Conservation (phyloP, 2,797 vertebrate genomes). For the Xenops minutus region DNA sequence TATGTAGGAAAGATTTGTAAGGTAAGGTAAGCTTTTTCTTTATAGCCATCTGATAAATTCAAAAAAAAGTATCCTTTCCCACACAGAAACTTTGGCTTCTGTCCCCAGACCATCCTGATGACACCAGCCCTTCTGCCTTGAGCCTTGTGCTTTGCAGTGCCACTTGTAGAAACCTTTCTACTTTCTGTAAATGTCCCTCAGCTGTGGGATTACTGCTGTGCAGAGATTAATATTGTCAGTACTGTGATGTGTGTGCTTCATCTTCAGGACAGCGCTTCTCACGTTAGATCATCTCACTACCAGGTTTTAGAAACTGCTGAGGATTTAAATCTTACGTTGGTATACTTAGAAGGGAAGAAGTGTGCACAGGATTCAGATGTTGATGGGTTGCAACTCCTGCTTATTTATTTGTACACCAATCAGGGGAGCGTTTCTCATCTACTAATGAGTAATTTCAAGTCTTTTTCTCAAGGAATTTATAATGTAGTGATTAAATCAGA, state of each 20-base stretch:
- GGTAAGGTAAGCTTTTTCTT: neutral
- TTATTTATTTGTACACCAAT: neutral
- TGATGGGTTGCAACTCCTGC: neutral
- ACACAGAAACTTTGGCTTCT: neutral
- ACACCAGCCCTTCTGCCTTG: neutral
- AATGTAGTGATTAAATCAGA: neutral
- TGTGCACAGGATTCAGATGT: neutral
- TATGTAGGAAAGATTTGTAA: neutral
- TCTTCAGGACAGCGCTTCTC: neutral
- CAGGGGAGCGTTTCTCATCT: neutral
- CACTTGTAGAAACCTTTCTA: neutral
- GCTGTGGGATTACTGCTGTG: neutral
- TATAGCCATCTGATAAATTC: neutral
- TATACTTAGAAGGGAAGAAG: neutral
- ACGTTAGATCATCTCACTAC: neutral
- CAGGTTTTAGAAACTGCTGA: neutral
- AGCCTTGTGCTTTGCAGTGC: neutral
- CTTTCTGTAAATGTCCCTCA: neutral
- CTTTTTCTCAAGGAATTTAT: neutral
- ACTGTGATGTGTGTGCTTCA: neutral
- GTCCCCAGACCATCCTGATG: neutral
- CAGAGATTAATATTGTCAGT: neutral
- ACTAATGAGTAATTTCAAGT: neutral
- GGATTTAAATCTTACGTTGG: neutral
- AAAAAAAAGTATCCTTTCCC: neutral